Evolutionary conservation across 2,113 vertebrate genomes (phyloP).

Genomic region (Nycticebus coucang): DNA sequence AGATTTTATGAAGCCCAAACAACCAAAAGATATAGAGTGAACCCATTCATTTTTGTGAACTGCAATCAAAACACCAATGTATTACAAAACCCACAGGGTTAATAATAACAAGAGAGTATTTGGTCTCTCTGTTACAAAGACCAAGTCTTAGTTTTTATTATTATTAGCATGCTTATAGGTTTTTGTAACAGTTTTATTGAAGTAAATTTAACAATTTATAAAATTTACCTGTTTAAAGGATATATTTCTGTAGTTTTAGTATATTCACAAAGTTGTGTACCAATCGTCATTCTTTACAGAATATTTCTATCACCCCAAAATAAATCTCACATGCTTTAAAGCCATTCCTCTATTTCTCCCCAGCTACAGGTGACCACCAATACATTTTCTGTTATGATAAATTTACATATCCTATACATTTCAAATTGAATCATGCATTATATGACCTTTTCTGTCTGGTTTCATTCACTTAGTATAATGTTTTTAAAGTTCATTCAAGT

Average conservation of each 20-base stretch:
- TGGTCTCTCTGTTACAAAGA: neutral
- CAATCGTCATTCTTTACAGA: neutral
- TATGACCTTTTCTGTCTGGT: neutral
- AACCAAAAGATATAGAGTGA: neutral
- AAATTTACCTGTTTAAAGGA: neutral
- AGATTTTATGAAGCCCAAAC: neutral
- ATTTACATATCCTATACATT: neutral
- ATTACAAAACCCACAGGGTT: neutral
- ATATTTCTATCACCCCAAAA: neutral
- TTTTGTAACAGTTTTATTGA: neutral
- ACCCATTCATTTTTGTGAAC: neutral
- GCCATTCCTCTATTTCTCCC: neutral
- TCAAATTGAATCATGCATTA: neutral
- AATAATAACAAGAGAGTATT: neutral
- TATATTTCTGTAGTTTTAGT: neutral
- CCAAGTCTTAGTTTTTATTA: neutral
- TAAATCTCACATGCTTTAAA: neutral
- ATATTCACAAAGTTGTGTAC: neutral
- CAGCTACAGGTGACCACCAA: neutral
- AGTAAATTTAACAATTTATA: neutral
- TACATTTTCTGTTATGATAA: neutral
- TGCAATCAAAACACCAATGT: neutral
- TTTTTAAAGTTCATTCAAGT: neutral
- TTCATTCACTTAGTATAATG: neutral
- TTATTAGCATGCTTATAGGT: neutral